Conservation (phyloP, 2,888 invertebrate species). For the Chelonus formosanus region DNA sequence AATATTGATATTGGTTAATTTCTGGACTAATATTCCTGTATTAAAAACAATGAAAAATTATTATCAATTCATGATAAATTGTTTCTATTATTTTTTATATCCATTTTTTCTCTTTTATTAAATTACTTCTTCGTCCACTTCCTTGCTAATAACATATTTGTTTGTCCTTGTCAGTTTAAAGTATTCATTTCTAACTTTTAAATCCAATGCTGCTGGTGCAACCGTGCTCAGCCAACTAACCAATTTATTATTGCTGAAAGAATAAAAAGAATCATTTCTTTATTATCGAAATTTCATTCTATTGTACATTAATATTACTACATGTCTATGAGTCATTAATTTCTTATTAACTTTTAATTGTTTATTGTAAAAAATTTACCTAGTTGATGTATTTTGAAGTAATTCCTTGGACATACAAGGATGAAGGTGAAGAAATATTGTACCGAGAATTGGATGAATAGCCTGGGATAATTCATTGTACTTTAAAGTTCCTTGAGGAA, state of each 20-base stretch:
- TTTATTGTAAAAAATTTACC: slow-evolving; percentile 44
- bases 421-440: slow-evolving; percentile 57
- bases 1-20: too few relatives aligned
- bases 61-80: too few relatives aligned
- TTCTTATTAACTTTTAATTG: not conserved
- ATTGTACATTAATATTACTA: not conserved
- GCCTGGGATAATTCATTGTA: slow-evolving; percentile 60
- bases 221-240: slow-evolving; percentile 61
- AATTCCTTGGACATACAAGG: slow-evolving; percentile 59
- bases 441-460: slow-evolving; percentile 58
- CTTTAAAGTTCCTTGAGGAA: slow-evolving; percentile 40
- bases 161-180: slow-evolving; percentile 47
- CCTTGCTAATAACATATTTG: not conserved
- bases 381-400: slow-evolving; percentile 48
- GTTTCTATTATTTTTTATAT: too few relatives aligned
- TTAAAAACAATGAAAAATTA: too few relatives aligned
- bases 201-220: slow-evolving; percentile 52
- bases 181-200: slow-evolving; percentile 53
- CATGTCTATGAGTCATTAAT: too few relatives aligned
- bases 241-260: slow-evolving; percentile 56
- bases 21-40: too few relatives aligned
- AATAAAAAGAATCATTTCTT: slow-evolving; percentile 4
- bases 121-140: not conserved
- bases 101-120: too few relatives aligned
- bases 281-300: slow-evolving; percentile 28